Conservation (phyloP, 53 echinoderm and acorn worm species). For the Astropecten irregularis region DNA sequence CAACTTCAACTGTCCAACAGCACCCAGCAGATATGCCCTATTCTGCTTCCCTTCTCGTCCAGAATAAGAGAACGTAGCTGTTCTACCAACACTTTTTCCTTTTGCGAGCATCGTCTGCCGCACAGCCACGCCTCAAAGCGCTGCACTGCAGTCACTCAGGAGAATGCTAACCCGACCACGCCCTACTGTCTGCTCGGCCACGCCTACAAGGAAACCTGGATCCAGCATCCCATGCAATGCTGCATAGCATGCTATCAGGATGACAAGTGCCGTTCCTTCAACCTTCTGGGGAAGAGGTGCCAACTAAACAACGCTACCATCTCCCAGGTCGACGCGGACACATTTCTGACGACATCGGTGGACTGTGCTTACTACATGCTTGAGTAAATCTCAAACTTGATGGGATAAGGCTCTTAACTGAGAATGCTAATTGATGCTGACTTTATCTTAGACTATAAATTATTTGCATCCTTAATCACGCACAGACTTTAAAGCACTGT, state of each 20-base stretch:
- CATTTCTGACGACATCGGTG: background rate
- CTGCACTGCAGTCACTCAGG: background rate
- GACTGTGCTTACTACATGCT: slow-evolving; percentile 21
- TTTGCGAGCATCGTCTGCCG: background rate
- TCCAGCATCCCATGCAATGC: slow-evolving; percentile 13
- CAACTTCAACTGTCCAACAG: background rate
- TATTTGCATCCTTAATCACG: too few species aligned
- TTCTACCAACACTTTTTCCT: background rate
- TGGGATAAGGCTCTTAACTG: too few species aligned
- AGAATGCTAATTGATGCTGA: too few species aligned
- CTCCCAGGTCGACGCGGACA: slow-evolving; percentile 21
- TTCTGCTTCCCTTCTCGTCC: background rate
- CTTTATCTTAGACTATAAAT: too few species aligned
- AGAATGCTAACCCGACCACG: background rate
- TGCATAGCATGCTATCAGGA: too few species aligned
- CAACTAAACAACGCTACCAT: slow-evolving; percentile 40
- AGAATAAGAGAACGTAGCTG: background rate
- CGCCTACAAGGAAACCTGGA: background rate
- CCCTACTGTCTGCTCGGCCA: background rate
- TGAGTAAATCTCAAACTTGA: slow-evolving; percentile 1
- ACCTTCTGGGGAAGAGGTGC: slow-evolving; percentile 21
- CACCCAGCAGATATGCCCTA: background rate
- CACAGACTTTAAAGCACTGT: too few species aligned
- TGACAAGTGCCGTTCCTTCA: slow-evolving; percentile 24
- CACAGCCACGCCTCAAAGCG: background rate